Base-by-base conservation (phyloP, 1,140 invertebrate genomes). In the Bradysia coprophila region DNA sequence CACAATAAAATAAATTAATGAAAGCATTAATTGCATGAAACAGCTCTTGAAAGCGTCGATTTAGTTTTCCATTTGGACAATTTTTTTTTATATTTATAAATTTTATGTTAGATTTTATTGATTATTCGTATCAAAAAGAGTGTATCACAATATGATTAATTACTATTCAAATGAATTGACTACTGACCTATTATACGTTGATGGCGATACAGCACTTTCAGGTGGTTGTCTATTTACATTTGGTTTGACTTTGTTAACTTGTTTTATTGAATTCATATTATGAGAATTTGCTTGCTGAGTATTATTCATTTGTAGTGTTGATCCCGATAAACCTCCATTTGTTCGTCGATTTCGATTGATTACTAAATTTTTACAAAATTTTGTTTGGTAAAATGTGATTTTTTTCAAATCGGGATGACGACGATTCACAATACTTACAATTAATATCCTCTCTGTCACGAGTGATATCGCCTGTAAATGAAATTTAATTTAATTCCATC, bases 241-340 rank as follows among this genome's bases (percentile, higher is more conserved):
- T 23, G 81, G 81, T 61, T 85, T 85, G 50, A 85, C 81, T 62
- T 86, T 86, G 65, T 85, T 85, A 52, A 86, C 80, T 62, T 85
- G 82, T 57, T 84, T 78, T 44, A 69, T 74, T 13, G 69, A 72
- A 53, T 73, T 74, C 55, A 70, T 66, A 15, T 16, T 16, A 16
- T 5, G n/a, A 10, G n/a, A 18, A 18, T 38, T 16, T 19, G 36
- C 16, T 20, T 81, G 79, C 57, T 81, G 74, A 42, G 69, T 73
- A 4, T 73, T 74, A 55, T 76, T 78, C 60, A 74, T 68, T 51
- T 81, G 68, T 52, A 68, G 67, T 49, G 67, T 73, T 40, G 69
- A 65, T 47, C 68, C 68, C 1, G 70, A 68, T 47, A 71, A 75
- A 32, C 73, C 72, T 47, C 74, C 74, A 49, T 72, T 77, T 53